These are phyloP conservation scores for Aphaenogaster rudis DNA, from an alignment of 1,140 invertebrate species.

Conservation along the genomic window DNA sequence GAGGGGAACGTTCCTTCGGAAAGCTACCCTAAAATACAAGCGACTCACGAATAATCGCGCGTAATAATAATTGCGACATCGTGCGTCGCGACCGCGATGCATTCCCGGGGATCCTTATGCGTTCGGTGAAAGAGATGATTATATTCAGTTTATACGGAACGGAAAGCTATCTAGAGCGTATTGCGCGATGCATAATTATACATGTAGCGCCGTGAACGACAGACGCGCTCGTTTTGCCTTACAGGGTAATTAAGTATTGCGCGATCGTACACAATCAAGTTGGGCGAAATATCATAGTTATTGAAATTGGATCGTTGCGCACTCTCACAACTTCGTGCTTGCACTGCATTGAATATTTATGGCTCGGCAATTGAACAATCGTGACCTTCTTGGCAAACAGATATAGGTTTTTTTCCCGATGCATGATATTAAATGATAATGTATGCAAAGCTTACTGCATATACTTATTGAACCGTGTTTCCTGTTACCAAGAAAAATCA, in stretches of 20 bases:
- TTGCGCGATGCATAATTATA: conserved; percentile 29
- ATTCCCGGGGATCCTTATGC: background rate
- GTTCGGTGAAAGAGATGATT: background rate
- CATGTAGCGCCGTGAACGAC: background rate
- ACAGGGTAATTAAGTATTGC: conserved; percentile 19
- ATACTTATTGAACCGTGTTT: background rate
- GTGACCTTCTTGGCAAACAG: background rate
- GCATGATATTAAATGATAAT: background rate
- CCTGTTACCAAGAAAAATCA: background rate
- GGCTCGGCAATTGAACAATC: background rate
- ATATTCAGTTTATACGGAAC: background rate
- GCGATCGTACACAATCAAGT: background rate
- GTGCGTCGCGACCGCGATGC: background rate
- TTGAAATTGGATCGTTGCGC: background rate
- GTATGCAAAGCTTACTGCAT: background rate
- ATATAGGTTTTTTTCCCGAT: no score
- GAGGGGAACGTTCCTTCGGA: background rate
- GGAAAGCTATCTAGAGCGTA: conserved; percentile 13
- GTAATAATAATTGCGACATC: background rate
- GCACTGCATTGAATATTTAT: conserved; percentile 1
- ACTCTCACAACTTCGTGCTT: background rate
- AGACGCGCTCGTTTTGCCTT: background rate
- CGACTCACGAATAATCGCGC: background rate
- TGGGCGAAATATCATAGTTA: background rate
- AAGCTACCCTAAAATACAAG: conserved; percentile 1